phyloP scores from a whole-genome alignment of 64 coral and sea anemone species.

The Pocillopora damicornis region DNA sequence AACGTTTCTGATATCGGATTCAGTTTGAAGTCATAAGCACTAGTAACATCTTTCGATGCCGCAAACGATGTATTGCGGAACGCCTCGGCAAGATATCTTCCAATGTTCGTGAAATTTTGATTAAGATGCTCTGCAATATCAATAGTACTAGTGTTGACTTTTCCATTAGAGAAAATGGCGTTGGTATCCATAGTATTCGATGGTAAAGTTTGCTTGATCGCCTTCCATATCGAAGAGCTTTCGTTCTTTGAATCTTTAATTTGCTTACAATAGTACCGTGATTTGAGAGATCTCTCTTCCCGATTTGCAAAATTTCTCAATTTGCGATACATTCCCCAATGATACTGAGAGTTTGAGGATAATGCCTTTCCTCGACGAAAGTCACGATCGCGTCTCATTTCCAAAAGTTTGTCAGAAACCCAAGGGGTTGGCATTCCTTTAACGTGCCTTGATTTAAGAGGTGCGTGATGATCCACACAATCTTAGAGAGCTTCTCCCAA shows the following conservation, averaged over 20 bases:
- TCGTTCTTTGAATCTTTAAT: conserved; percentile 30
- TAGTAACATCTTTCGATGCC: conserved; percentile 19
- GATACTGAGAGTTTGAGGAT: conserved; percentile 23
- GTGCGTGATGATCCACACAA: conserved; percentile 31
- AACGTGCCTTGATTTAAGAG: background rate
- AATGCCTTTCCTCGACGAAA: conserved; percentile 24
- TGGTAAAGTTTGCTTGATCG: conserved; percentile 20
- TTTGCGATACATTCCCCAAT: conserved; percentile 46
- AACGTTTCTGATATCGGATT: conserved; percentile 42
- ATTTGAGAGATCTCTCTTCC: conserved; percentile 27
- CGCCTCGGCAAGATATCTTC: conserved; percentile 6
- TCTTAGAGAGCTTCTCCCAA: conserved; percentile 27
- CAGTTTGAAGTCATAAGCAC: conserved; percentile 27
- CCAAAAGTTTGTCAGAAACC: background rate
- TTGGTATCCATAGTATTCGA: conserved; percentile 3
- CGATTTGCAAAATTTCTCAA: conserved; percentile 26
- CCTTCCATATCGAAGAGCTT: conserved; percentile 18
- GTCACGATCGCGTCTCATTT: conserved; percentile 9
- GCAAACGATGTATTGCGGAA: conserved; percentile 30
- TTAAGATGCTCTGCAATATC: conserved; percentile 45
- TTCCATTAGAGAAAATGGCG: conserved; percentile 27
- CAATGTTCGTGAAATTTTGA: conserved; percentile 36
- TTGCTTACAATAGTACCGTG: conserved; percentile 22
- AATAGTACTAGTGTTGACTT: background rate
- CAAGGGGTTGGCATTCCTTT: conserved; percentile 5